A percentile compares a stretch with the other conserved stretches of the same genome.
Conservation (phyloP, 2,888 invertebrate species). For the Plebejus argus region DNA sequence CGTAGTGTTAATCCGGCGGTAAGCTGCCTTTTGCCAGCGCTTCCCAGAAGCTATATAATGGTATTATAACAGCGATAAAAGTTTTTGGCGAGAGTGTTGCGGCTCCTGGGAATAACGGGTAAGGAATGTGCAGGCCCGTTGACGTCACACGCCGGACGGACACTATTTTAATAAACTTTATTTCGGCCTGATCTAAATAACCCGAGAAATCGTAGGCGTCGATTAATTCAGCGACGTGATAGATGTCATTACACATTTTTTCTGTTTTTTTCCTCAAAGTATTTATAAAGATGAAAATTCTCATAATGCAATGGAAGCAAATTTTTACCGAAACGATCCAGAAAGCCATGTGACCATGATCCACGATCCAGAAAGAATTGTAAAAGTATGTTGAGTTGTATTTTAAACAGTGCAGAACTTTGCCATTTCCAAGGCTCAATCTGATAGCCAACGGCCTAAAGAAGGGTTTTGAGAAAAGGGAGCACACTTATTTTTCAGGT, state of each 20-base stretch:
- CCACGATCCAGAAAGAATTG: too few species aligned
- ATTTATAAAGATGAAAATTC: background rate
- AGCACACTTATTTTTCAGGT: background rate
- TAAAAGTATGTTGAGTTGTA: too few species aligned
- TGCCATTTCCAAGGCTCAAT: too few species aligned
- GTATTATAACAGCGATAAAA: background rate
- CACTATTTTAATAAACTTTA: conserved; percentile 11
- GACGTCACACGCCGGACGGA: background rate
- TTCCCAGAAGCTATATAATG: background rate
- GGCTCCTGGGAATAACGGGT: conserved; percentile 2
- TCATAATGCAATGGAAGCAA: too few species aligned
- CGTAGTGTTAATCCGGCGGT: background rate
- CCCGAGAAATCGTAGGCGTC: background rate
- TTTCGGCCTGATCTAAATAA: background rate
- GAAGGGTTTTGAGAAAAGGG: background rate
- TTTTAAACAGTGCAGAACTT: too few species aligned
- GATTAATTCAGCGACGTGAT: background rate
- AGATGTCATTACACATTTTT: background rate
- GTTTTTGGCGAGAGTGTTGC: background rate
- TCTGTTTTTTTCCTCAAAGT: background rate
- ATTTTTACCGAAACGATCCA: too few species aligned
- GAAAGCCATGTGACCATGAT: too few species aligned
- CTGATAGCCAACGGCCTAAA: background rate
- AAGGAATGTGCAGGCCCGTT: conserved; percentile 5
- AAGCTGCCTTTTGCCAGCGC: background rate